These are phyloP conservation scores for Malacosoma neustria DNA, from an alignment of 2,888 invertebrate genomes.

Conservation along the genomic window DNA sequence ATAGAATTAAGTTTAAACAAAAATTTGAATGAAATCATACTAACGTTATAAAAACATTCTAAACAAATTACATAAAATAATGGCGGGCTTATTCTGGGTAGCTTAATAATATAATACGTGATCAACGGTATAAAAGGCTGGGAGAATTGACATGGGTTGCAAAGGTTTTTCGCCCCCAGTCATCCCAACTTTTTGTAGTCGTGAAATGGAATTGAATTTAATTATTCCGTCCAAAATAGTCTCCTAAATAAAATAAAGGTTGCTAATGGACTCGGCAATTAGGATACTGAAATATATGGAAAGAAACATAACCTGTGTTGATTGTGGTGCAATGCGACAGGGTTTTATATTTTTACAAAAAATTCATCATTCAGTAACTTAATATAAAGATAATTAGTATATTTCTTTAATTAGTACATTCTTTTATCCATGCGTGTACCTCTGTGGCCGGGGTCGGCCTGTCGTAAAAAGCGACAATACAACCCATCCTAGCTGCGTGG, in stretches of 20 bases:
- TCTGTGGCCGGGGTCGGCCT: too few species aligned
- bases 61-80: not conserved
- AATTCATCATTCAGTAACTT: too few species aligned
- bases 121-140: not conserved
- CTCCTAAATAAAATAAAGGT: not conserved
- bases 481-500: too few species aligned
- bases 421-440: too few species aligned
- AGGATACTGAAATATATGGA: not conserved
- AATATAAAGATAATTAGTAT: too few species aligned
- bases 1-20: too few species aligned
- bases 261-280: not conserved
- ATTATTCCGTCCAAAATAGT: not conserved
- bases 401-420: too few species aligned
- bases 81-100: not conserved
- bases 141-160: not conserved
- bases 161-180: not conserved
- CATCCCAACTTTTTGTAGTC: not conserved
- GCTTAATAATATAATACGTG: not conserved
- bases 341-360: too few species aligned
- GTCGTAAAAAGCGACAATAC: too few species aligned
- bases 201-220: not conserved
- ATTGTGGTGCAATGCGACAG: not conserved
- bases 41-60: not conserved
- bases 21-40: too few species aligned
- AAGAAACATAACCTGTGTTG: not conserved